phyloP scores from a whole-genome alignment of 1,140 invertebrate genomes.

The Pachyrhynchus sulphureomaculatus region DNA sequence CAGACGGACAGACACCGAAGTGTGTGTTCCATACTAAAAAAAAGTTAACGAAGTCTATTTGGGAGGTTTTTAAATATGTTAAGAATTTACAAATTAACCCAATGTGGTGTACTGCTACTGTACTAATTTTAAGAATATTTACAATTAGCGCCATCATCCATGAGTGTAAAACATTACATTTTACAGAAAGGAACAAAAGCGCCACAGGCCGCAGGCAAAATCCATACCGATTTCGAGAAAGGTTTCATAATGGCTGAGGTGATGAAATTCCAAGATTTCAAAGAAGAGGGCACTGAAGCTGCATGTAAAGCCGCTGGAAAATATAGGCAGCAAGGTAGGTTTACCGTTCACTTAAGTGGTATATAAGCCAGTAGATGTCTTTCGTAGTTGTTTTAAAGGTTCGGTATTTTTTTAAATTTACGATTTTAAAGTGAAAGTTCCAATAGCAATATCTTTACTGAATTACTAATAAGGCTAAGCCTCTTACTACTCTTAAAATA shows the following conservation, averaged over 20 bases:
- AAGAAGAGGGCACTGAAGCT: slow-evolving; percentile 90
- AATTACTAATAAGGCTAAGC: no score
- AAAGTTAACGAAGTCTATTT: no score
- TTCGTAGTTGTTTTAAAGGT: not conserved
- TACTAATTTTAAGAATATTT: no score
- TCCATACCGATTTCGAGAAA: slow-evolving; percentile 99
- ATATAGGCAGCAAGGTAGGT: slow-evolving; percentile 33
- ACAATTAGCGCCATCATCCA: not conserved
- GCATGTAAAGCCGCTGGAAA: slow-evolving; percentile 83
- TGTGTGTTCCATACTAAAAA: no score
- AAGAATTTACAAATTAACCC: no score
- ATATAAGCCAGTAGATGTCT: not conserved
- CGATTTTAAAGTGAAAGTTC: no score
- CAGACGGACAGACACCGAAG: no score
- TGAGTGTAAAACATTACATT: slow-evolving; percentile 1
- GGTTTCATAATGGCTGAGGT: slow-evolving; percentile 99
- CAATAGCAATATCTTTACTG: no score
- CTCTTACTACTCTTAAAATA: no score
- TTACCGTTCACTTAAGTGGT: not conserved
- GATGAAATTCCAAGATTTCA: slow-evolving; percentile 97
- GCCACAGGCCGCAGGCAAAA: slow-evolving; percentile 95
- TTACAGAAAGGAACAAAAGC: slow-evolving; percentile 94
- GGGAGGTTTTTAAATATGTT: no score
- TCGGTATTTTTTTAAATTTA: no score
- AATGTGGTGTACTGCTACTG: no score